A percentile compares a stretch with the other conserved stretches of the same genome.
phyloP scores from a whole-genome alignment of 2,888 invertebrate genomes.

The Laspeyria flexula region DNA sequence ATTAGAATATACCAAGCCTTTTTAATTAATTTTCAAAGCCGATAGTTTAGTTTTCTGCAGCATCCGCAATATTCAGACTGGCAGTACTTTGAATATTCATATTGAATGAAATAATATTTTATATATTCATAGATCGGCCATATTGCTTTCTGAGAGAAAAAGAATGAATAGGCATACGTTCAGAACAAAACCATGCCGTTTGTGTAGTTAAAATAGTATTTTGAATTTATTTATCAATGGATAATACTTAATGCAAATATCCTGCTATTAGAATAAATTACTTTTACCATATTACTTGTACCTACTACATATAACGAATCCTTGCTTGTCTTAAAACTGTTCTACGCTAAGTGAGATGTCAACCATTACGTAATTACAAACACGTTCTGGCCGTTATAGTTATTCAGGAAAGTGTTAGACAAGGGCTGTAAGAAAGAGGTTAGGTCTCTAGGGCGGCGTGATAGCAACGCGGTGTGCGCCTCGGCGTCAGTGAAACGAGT shows the following conservation, averaged over 20 bases:
- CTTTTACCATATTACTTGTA: no score
- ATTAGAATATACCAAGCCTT: neutral
- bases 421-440: constrained; percentile 59
- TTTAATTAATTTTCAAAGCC: neutral
- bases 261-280: no score
- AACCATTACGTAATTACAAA: constrained; percentile 22
- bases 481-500: constrained; percentile 63
- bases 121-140: neutral
- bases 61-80: neutral
- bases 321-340: neutral
- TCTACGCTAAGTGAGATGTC: neutral
- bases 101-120: neutral
- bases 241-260: no score
- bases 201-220: no score
- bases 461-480: constrained; percentile 40
- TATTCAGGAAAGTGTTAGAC: constrained; percentile 37
- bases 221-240: no score
- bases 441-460: constrained; percentile 72
- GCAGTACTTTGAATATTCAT: constrained; percentile 3
- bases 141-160: no score
- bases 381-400: constrained; percentile 19
- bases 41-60: neutral
- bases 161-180: no score
- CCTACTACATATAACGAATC: no score
- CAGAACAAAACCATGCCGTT: no score